Evolutionary conservation across 2,888 invertebrate genomes (phyloP).

Genomic region (Eucriotettix oculatus): DNA sequence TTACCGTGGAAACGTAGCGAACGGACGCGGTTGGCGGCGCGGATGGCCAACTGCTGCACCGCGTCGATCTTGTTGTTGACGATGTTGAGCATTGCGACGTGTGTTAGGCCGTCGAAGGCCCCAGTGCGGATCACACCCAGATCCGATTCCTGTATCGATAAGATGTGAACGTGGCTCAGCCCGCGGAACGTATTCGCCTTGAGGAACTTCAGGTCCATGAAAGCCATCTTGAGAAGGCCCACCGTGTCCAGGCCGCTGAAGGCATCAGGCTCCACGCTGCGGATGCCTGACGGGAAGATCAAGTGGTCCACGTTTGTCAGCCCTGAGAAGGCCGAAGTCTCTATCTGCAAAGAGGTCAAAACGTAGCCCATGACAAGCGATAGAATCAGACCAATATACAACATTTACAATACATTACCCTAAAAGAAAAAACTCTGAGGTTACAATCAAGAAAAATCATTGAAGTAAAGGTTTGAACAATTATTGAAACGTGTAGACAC

Average conservation of each 20-base stretch:
- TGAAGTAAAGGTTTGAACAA: too few relatives aligned
- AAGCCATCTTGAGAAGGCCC: conserved; percentile 63
- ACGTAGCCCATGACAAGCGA: too few relatives aligned
- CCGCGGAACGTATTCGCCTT: conserved; percentile 59
- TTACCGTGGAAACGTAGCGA: conserved; percentile 63
- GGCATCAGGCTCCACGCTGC: conserved; percentile 58
- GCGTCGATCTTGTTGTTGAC: conserved; percentile 74
- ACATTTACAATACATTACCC: too few relatives aligned
- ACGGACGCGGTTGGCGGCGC: conserved; percentile 51
- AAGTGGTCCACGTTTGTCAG: conserved; percentile 68
- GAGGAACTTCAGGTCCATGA: conserved; percentile 63
- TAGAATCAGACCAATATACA: too few relatives aligned
- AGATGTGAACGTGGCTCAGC: conserved; percentile 51
- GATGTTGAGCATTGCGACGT: conserved; percentile 56
- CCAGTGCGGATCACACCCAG: conserved; percentile 55
- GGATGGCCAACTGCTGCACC: conserved; percentile 56
- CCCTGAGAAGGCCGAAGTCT: conserved; percentile 69
- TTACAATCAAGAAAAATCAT: too few relatives aligned
- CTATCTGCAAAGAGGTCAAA: conserved; percentile 31
- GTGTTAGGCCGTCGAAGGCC: conserved; percentile 58
- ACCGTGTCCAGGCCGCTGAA: conserved; percentile 69
- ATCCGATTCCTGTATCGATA: conserved; percentile 70
- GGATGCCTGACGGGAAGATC: conserved; percentile 66
- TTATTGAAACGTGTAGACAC: too few relatives aligned
- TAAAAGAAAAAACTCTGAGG: too few relatives aligned